phyloP scores from a whole-genome alignment of 2,113 vertebrate species.

The Fulica atra region DNA sequence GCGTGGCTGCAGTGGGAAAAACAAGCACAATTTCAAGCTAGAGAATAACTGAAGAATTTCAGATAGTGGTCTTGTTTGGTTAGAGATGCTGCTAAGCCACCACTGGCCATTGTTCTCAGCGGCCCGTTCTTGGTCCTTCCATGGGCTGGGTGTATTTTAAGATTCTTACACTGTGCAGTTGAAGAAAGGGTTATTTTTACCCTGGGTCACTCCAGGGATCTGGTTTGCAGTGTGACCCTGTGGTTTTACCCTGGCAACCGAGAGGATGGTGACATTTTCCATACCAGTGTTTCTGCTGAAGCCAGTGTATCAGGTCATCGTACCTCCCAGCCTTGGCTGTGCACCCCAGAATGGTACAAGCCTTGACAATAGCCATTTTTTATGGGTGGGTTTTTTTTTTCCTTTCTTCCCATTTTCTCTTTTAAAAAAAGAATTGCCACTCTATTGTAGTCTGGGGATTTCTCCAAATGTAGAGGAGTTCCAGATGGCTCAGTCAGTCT shows the following conservation, averaged over 20 bases:
- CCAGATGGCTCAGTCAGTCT: neutral
- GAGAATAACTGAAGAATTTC: neutral
- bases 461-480: neutral
- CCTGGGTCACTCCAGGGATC: neutral
- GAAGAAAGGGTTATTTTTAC: neutral
- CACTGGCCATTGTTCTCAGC: neutral
- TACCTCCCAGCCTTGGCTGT: neutral
- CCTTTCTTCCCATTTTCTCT: neutral
- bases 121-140: neutral
- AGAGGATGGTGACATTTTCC: neutral
- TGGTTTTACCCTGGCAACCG: neutral
- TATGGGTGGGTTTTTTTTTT: neutral
- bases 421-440: neutral
- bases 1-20: neutral
- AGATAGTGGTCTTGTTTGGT: accelerated
- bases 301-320: neutral
- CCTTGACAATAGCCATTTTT: neutral
- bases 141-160: neutral
- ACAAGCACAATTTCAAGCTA: neutral
- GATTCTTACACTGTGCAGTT: accelerated
- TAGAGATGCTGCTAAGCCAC: neutral
- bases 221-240: neutral
- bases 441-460: neutral
- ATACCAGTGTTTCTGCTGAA: neutral
- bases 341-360: neutral